Conservation (phyloP, 2,888 invertebrate genomes). For the Dasypolia templi region DNA sequence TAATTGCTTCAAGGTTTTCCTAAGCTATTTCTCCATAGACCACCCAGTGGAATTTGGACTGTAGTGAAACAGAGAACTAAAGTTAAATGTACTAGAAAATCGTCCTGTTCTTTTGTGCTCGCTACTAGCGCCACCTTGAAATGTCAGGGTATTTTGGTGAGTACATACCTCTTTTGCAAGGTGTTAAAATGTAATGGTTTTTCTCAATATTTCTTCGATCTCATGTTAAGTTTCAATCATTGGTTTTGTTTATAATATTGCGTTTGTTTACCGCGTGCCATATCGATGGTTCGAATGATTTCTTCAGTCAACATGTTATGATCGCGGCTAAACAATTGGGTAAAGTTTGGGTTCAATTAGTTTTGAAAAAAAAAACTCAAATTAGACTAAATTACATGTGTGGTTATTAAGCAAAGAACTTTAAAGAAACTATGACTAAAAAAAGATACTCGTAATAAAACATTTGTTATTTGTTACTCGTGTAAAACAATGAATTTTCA, state of each 20-base stretch:
- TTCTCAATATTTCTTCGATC: conserved; percentile 35
- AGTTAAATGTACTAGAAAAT: neutral
- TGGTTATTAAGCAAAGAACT: neutral
- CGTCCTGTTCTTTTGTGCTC: neutral
- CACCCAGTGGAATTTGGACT: conserved; percentile 18
- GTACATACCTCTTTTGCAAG: conserved; percentile 12
- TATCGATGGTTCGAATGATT: conserved; percentile 18
- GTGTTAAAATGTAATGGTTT: conserved; percentile 34
- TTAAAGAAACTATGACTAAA: too few relatives aligned
- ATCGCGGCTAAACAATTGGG: neutral
- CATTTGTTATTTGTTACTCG: neutral
- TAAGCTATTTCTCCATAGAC: conserved; percentile 31
- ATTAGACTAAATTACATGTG: neutral
- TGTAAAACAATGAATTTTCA: neutral
- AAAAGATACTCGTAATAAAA: too few relatives aligned
- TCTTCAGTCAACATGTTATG: conserved; percentile 17
- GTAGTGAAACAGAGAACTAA: conserved; percentile 30
- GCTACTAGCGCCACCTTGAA: conserved; percentile 11
- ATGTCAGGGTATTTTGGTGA: conserved; percentile 5
- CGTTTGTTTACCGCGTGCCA: conserved; percentile 27
- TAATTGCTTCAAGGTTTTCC: conserved; percentile 56
- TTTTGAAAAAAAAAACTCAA: neutral
- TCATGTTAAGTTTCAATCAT: conserved; percentile 53
- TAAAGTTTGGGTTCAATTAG: neutral
- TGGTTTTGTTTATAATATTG: conserved; percentile 48